Percentiles rank a stretch among this genome's conserved stretches.
These are phyloP conservation scores for Echinops telfairi DNA, from an alignment of 2,113 vertebrate genomes.

Conservation along the genomic window DNA sequence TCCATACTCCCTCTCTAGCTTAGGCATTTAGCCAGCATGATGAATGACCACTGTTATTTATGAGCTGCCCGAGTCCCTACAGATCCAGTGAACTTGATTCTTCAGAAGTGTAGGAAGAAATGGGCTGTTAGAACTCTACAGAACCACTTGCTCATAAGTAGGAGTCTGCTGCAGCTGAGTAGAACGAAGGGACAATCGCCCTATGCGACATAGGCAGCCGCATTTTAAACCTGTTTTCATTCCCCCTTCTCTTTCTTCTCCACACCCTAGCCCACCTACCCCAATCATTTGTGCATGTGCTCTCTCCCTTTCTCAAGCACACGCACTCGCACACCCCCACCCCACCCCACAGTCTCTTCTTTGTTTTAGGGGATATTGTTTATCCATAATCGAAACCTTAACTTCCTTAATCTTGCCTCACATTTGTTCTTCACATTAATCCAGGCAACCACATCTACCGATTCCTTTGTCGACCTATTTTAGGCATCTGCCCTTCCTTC, in stretches of 20 bases:
- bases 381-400: background rate
- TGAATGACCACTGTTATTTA: slow-evolving; percentile 74
- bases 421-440: background rate
- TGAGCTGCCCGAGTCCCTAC: slow-evolving; percentile 71
- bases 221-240: background rate
- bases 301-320: background rate
- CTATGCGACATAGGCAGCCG: background rate
- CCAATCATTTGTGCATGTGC: no score
- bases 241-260: background rate
- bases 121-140: slow-evolving; percentile 40
- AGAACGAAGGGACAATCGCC: background rate
- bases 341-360: background rate
- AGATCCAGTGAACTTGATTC: slow-evolving; percentile 75
- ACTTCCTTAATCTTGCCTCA: background rate
- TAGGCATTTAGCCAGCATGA: slow-evolving; percentile 73
- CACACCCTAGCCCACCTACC: no score
- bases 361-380: background rate
- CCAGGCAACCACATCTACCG: background rate
- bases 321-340: background rate
- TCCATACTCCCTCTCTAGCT: slow-evolving; percentile 38
- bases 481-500: background rate
- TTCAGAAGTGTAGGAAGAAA: slow-evolving; percentile 70
- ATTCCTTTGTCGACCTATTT: background rate
- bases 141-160: slow-evolving; percentile 6
- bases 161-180: background rate